A percentile compares a stretch with the other conserved stretches of the same genome.
phyloP scores from a whole-genome alignment of 2,113 vertebrate species.

The Electrona antarctica region DNA sequence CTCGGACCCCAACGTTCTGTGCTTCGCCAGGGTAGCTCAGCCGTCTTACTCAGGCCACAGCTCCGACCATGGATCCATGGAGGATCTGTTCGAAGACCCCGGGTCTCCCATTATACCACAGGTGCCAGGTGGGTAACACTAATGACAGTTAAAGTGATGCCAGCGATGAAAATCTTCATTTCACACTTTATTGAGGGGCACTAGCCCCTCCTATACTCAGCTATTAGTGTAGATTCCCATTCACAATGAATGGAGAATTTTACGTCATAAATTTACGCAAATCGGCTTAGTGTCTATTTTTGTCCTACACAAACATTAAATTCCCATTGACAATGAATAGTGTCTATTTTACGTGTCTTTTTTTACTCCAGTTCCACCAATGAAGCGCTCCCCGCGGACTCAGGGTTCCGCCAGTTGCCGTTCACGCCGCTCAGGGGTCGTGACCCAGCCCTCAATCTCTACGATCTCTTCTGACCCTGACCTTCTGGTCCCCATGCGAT shows the following conservation, averaged over 20 bases:
- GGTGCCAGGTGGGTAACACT: constrained; percentile 60
- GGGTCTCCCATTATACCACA: constrained; percentile 56
- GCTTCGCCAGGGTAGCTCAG: constrained; percentile 85
- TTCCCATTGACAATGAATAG: too few relatives aligned
- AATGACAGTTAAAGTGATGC: not conserved
- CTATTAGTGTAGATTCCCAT: not conserved
- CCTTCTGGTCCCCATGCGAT: constrained; percentile 72
- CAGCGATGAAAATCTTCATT: too few relatives aligned
- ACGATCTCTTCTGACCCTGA: constrained; percentile 73
- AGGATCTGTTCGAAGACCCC: constrained; percentile 85
- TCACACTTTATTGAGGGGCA: too few relatives aligned
- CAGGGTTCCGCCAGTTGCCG: constrained; percentile 61
- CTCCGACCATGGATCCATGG: constrained; percentile 78
- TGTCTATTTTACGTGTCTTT: too few relatives aligned
- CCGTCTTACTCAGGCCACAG: constrained; percentile 85
- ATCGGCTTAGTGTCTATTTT: too few relatives aligned
- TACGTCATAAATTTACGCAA: too few relatives aligned
- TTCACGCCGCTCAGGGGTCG: constrained; percentile 56
- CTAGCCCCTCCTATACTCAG: too few relatives aligned
- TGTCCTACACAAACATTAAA: too few relatives aligned
- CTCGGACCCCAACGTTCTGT: constrained; percentile 87
- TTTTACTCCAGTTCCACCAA: constrained; percentile 44
- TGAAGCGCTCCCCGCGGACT: constrained; percentile 72
- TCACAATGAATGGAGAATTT: not conserved
- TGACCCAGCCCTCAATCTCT: constrained; percentile 45